Evolutionary conservation across 1,140 invertebrate species (phyloP).

Genomic region (Andrena cerasifolii): DNA sequence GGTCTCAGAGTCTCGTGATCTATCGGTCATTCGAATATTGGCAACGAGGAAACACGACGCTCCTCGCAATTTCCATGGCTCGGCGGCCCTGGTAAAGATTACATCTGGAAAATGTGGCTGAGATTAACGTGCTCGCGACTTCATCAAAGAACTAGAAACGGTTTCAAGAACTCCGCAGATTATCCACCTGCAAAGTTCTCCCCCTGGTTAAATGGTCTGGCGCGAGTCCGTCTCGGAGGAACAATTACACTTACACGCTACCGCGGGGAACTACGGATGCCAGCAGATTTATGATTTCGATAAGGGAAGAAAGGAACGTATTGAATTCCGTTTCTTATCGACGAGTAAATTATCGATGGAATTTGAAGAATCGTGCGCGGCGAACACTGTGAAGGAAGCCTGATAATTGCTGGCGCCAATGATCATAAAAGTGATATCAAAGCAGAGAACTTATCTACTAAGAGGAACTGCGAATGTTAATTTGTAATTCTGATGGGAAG

Average conservation of each 20-base stretch:
- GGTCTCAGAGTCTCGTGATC: neutral
- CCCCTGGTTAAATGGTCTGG: conserved; percentile 23
- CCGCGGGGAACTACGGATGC: conserved; percentile 7
- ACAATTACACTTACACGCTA: conserved; percentile 49
- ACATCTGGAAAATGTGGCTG: conserved; percentile 29
- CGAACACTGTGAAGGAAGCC: no score
- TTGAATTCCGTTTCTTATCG: conserved; percentile 40
- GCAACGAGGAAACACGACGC: neutral
- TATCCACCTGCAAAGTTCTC: conserved; percentile 33
- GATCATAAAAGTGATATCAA: no score
- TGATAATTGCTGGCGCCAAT: neutral
- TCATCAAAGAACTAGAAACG: conserved; percentile 31
- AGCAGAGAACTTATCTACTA: no score
- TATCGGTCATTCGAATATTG: neutral
- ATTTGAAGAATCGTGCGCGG: neutral
- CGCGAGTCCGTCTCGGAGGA: conserved; percentile 16
- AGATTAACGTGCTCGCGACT: conserved; percentile 24
- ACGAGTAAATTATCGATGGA: conserved; percentile 8
- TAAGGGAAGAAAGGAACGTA: conserved; percentile 26
- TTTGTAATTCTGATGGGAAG: no score
- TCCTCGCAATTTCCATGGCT: neutral
- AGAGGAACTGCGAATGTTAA: no score
- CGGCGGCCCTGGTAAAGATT: conserved; percentile 10
- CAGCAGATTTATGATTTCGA: conserved; percentile 37
- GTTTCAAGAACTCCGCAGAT: conserved; percentile 35